phyloP scores from a whole-genome alignment of 2,113 vertebrate genomes.

The Meles meles region DNA sequence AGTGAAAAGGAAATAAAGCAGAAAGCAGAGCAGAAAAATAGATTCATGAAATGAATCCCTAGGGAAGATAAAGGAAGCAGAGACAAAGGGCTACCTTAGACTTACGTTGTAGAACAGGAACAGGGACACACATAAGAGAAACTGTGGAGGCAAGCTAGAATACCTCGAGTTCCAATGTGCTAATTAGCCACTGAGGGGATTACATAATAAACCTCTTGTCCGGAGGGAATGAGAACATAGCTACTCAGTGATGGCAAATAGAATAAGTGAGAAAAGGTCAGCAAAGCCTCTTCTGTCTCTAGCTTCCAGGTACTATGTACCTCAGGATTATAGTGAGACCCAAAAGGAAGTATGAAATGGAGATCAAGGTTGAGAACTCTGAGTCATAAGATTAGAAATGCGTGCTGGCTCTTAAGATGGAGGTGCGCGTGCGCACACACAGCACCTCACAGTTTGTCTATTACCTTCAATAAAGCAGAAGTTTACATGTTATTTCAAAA shows the following conservation, averaged over 20 bases:
- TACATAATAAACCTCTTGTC: neutral
- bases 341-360: slow-evolving; percentile 11
- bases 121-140: neutral
- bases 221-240: neutral
- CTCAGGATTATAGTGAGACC: neutral
- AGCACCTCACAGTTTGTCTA: neutral
- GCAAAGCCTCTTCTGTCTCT: neutral
- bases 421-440: neutral
- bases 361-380: neutral
- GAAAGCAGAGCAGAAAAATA: neutral
- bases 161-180: no score
- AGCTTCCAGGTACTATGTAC: neutral
- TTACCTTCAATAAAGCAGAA: neutral
- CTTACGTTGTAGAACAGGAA: neutral
- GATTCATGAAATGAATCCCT: neutral
- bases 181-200: neutral
- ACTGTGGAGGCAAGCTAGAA: neutral
- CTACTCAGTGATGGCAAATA: neutral
- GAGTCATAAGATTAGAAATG: neutral
- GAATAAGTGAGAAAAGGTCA: neutral
- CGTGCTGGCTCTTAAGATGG: neutral
- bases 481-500: neutral
- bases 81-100: neutral
- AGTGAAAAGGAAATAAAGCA: neutral
- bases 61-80: neutral